Evolutionary conservation across 1,140 invertebrate genomes (phyloP).

Genomic region (Bursaphelenchus mucronatus): DNA sequence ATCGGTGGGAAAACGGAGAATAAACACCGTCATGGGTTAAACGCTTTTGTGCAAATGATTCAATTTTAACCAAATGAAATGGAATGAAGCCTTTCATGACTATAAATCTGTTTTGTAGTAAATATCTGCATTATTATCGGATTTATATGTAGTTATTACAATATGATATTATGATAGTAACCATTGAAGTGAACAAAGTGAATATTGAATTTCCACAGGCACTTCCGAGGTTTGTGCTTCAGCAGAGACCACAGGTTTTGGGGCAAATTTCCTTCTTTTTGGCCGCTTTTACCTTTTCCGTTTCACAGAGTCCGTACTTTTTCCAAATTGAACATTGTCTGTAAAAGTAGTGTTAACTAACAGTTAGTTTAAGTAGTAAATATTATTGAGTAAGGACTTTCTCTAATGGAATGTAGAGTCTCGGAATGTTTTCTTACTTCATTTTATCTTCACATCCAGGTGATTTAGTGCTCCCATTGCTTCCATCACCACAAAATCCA

Average conservation of each 20-base stretch:
- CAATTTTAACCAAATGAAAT: no score
- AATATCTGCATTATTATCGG: no score
- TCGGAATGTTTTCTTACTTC: background rate
- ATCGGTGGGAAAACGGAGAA: no score
- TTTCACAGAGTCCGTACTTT: slow-evolving; percentile 16
- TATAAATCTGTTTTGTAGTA: no score
- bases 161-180: no score
- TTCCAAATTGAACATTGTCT: slow-evolving; percentile 1
- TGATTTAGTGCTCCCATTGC: background rate
- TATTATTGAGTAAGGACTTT: background rate
- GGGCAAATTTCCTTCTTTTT: slow-evolving; percentile 2
- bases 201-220: no score
- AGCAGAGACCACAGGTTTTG: background rate
- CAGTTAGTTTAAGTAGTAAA: background rate
- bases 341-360: background rate
- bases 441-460: background rate
- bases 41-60: no score
- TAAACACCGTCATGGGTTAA: no score
- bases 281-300: background rate
- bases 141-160: no score
- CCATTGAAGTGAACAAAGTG: no score
- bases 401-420: background rate
- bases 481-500: slow-evolving; percentile 12
- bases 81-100: no score
- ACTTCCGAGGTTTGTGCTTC: slow-evolving; percentile 60